Percentiles rank a stretch among this genome's conserved stretches.
phyloP scores from a whole-genome alignment of 2,797 vertebrate species.

The Gymnodraco acuticeps region DNA sequence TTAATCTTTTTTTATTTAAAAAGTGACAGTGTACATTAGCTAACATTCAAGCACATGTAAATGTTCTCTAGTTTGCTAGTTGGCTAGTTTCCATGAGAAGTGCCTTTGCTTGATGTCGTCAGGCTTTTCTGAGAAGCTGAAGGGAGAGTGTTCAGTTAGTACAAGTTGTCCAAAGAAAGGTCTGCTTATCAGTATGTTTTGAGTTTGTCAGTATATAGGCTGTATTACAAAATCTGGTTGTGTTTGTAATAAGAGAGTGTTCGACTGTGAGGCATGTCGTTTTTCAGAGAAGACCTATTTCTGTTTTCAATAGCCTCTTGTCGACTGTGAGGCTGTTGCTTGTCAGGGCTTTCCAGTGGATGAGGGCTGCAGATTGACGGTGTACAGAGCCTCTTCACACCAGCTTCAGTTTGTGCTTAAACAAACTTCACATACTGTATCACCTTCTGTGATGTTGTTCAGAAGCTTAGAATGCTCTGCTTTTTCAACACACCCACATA shows the following conservation, averaged over 20 bases:
- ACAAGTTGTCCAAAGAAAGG: not conserved
- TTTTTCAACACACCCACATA: conserved; percentile 48
- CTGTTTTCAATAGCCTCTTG: conserved; percentile 52
- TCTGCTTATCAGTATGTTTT: not conserved
- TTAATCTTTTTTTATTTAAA: no score
- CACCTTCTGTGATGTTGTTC: conserved; percentile 45
- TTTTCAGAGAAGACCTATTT: conserved; percentile 56
- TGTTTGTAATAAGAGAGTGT: conserved; percentile 3
- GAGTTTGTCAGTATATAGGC: not conserved
- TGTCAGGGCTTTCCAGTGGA: conserved; percentile 47
- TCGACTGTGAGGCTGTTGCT: conserved; percentile 36
- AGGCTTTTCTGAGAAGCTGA: not conserved
- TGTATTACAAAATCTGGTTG: not conserved
- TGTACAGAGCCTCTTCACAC: conserved; percentile 43
- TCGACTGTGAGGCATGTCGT: conserved; percentile 20
- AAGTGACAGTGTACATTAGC: no score
- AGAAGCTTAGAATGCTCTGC: conserved; percentile 27
- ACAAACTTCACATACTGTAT: conserved; percentile 47
- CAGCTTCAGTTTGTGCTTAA: conserved; percentile 40
- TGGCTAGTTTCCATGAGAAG: no score
- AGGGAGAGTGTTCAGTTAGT: not conserved
- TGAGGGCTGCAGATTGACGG: conserved; percentile 2
- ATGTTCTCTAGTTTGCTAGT: no score
- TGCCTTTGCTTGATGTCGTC: no score
- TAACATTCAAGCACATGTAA: no score